phyloP scores from a whole-genome alignment of 92 coral and sea anemone species.

The Porites rus region DNA sequence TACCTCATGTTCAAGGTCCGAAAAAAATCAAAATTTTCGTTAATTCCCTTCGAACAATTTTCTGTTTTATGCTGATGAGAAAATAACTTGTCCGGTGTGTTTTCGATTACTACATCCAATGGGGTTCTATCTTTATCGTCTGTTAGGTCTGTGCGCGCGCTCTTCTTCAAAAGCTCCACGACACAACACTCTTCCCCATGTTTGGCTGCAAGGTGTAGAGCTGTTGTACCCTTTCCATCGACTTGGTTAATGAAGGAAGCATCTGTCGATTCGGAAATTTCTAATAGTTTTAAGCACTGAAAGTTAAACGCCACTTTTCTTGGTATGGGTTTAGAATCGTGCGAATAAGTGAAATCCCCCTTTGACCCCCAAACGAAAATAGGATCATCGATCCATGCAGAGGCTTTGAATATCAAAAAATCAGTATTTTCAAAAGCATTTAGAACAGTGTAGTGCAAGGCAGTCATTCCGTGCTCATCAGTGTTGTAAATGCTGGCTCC shows the following conservation, averaged over 20 bases:
- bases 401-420: too few species aligned
- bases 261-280: background rate
- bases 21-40: background rate
- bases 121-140: conserved; percentile 1
- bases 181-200: conserved; percentile 47
- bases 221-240: conserved; percentile 59
- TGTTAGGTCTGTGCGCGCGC: background rate
- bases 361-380: conserved; percentile 8
- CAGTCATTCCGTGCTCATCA: conserved; percentile 53
- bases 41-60: too few species aligned
- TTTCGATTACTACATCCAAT: conserved; percentile 8
- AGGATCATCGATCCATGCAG: background rate
- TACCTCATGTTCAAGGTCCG: background rate
- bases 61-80: too few species aligned
- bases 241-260: background rate
- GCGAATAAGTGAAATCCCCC: background rate
- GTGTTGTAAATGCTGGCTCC: conserved; percentile 28
- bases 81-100: background rate
- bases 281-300: conserved; percentile 12
- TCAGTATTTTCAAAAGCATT: background rate
- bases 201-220: conserved; percentile 68
- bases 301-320: background rate
- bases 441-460: conserved; percentile 57
- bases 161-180: background rate
- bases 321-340: background rate